Base-by-base conservation (phyloP, 2,888 invertebrate genomes). In the Acrobasis consociella region DNA sequence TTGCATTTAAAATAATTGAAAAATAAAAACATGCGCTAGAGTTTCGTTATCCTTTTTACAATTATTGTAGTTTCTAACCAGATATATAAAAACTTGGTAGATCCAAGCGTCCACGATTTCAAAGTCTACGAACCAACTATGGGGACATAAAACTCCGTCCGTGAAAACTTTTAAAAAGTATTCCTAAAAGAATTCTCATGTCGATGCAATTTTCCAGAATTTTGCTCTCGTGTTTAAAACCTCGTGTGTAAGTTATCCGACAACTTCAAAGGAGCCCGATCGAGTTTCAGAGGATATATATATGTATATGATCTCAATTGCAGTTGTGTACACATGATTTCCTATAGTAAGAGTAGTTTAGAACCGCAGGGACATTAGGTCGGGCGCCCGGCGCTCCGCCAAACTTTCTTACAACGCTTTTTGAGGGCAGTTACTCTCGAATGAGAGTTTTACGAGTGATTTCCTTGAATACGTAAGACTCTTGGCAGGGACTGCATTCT, bases 161-260 rank as follows among this genome's bases (percentile, higher is more conserved):
- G 81, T 86, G 84, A 83, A 86, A 86, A 87, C 80, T 78, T 87
- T 83, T 79, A 77, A 74, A 81, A 79, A 81, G 75, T 78, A 77
- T 78, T 80, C 74, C 72, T 70, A 68, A 80, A 82, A 80, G 81
- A 79, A 77, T 80, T 77, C 72, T 68, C 71, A 75, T 78, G 75
- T 63, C 67, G 74, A 75, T 78, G 75, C 73, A 75, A 79, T 80
- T 81, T 73, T 72, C 69, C 68, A 71, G 73, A 72, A 75, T 77
- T 75, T 76, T 74, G 72, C 70, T 64, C 66, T 64, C 66, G 64
- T 69, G 69, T 69, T 71, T 76, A 73, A 68, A 66, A 15, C 64
- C 55, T 55, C 39, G 16, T 39, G 38, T 52, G 52, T 52, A 52
- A 52, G 52, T 52, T 55, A 66, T 39, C 55, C 16, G 63, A 66